These are phyloP conservation scores for Alfaro cultratus DNA, from an alignment of 2,797 vertebrate species.

Conservation along the genomic window DNA sequence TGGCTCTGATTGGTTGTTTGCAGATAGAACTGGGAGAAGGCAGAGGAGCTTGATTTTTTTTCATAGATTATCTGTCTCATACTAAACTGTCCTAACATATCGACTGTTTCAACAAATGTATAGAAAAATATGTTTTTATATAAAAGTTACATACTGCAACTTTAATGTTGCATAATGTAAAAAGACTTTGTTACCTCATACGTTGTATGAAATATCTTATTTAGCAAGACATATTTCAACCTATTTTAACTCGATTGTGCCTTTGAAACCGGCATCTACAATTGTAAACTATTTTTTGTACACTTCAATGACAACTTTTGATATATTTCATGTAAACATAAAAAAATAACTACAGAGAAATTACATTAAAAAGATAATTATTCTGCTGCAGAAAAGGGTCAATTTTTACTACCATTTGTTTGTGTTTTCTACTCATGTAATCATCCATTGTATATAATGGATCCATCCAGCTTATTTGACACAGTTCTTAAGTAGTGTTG, in stretches of 20 bases:
- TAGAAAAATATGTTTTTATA: too few relatives aligned
- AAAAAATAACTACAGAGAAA: not conserved
- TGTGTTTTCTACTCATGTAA: not conserved
- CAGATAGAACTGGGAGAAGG: too few relatives aligned
- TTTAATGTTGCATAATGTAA: not conserved
- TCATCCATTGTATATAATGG: not conserved
- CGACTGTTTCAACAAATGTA: too few relatives aligned
- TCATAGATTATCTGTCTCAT: too few relatives aligned
- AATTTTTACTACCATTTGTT: not conserved
- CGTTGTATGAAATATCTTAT: not conserved
- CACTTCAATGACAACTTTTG: not conserved
- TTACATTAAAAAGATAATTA: not conserved
- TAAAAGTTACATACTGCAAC: too few relatives aligned
- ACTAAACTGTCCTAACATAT: too few relatives aligned
- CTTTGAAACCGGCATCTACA: not conserved
- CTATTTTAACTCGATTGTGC: not conserved
- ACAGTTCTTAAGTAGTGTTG: not conserved
- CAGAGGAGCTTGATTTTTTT: too few relatives aligned
- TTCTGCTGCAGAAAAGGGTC: not conserved
- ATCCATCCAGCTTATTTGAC: not conserved
- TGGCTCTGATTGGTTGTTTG: too few relatives aligned
- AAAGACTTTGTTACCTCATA: not conserved
- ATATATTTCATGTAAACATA: not conserved
- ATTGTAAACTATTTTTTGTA: not conserved
- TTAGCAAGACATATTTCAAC: not conserved